Base-by-base conservation (phyloP, 1,140 invertebrate genomes). In the Trichomalopsis sarcophagae region DNA sequence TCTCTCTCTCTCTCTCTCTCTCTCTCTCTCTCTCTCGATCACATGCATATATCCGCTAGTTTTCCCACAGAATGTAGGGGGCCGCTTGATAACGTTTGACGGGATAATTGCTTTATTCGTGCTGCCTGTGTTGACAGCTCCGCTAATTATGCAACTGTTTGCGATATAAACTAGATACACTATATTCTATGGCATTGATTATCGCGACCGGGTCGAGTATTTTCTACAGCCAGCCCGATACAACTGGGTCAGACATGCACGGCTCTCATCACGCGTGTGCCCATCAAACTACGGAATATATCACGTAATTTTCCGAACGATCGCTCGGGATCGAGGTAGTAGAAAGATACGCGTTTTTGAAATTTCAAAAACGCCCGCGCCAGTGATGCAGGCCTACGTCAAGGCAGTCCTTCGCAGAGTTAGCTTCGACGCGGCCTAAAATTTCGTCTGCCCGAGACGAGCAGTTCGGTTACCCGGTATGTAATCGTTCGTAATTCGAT, bases 401-500 rank as follows among this genome's bases (percentile, higher is more conserved):
- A 71, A 7, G 68, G 23, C 23, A 27, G 68, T 13, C 68, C 40
- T 1, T 44, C 40, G 40, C 0, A 11, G 68, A 30, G 9, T 47
- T 33, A 66, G 73, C 73, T 66, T 33, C 27, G 62, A 40, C 21
- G 33, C 21, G n/a, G 71, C 50, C 84, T 86, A 66, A 88, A 89
- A 89, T 88, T 89, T 66, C 77, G 74, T 89, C 88, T 86, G 68
- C 83, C 40, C 80, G 86, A 87, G 87, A 88, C 89, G 87, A 90
- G 89, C 87, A 88, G 89, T 91, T 89, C 87, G 82, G 80, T 88
- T 88, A 83, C 83, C 23, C 82, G 82, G 73, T 85, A 85, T 86
- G 89, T 89, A 90, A 92, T 91, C 90, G 88, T 87, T 83, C 75
- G 88, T 89, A 91, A 92, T 91, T 90, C 86, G 87, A 90, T 91